phyloP scores from a whole-genome alignment of 2,888 invertebrate genomes.

The Morpho achilles region DNA sequence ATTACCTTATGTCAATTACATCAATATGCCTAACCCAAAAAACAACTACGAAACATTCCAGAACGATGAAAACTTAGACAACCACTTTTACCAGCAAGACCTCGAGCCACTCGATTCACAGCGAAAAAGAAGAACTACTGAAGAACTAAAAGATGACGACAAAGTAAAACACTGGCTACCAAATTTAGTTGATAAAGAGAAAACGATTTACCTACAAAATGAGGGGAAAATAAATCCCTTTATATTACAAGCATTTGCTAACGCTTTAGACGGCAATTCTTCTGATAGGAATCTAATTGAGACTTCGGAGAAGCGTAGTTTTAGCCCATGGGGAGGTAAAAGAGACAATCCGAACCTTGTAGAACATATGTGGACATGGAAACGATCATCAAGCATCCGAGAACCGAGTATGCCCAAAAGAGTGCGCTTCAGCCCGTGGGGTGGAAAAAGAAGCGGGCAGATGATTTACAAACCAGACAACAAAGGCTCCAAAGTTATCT shows the following conservation, averaged over 20 bases:
- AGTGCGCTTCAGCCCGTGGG: constrained; percentile 72
- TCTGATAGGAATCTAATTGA: constrained; percentile 33
- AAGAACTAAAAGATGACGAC: constrained; percentile 30
- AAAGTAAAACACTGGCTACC: constrained; percentile 44
- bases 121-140: constrained; percentile 33
- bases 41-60: constrained; percentile 35
- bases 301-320: constrained; percentile 52
- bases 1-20: constrained; percentile 46
- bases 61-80: constrained; percentile 31
- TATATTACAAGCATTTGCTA: constrained; percentile 33
- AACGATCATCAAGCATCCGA: constrained; percentile 47
- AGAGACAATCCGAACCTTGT: constrained; percentile 37
- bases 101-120: constrained; percentile 29
- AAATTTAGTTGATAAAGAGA: constrained; percentile 46
- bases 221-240: constrained; percentile 38
- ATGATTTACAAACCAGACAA: constrained; percentile 58
- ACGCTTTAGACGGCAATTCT: constrained; percentile 38
- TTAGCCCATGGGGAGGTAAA: constrained; percentile 73
- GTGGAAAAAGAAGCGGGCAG: constrained; percentile 66
- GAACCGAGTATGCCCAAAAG: constrained; percentile 71
- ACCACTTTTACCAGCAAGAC: constrained; percentile 34
- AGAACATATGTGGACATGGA: constrained; percentile 66
- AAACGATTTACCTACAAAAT: constrained; percentile 40
- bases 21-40: constrained; percentile 37
- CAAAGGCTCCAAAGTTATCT: constrained; percentile 56